Evolutionary conservation across 2,797 vertebrate genomes (phyloP).

Genomic region (Sebastiscus albofasciatus): DNA sequence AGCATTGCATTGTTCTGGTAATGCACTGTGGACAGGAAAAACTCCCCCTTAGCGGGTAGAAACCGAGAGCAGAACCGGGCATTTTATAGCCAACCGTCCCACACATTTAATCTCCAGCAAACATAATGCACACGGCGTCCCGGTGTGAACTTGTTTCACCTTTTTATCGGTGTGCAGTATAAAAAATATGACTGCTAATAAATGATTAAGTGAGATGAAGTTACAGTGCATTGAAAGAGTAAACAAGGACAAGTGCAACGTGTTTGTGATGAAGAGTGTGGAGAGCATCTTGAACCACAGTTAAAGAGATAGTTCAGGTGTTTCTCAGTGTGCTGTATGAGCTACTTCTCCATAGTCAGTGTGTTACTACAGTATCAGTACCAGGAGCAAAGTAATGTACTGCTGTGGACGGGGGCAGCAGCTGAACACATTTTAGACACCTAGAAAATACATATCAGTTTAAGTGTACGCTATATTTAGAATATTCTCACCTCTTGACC

Average conservation of each 20-base stretch:
- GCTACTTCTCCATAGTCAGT: too few relatives aligned
- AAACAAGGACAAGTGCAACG: background rate
- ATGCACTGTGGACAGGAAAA: too few relatives aligned
- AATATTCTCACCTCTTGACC: too few relatives aligned
- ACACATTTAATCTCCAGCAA: background rate
- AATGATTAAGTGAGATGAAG: accelerated
- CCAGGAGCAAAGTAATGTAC: too few relatives aligned
- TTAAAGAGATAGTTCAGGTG: background rate
- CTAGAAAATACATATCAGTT: background rate
- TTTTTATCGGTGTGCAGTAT: background rate
- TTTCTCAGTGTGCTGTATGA: background rate
- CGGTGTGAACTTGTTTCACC: background rate
- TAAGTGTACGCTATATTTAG: too few relatives aligned
- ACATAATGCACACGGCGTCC: background rate
- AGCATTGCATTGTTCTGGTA: too few relatives aligned
- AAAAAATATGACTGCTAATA: background rate
- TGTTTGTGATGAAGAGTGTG: too few relatives aligned
- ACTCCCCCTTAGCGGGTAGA: too few relatives aligned
- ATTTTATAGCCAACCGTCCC: background rate
- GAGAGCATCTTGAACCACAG: background rate
- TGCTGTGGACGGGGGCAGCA: too few relatives aligned
- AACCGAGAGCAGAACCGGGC: too few relatives aligned
- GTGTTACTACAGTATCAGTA: too few relatives aligned
- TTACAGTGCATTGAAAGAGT: background rate
- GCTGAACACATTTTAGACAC: background rate